Conservation (phyloP, 2,888 invertebrate genomes). For the Portevinia maculata region DNA sequence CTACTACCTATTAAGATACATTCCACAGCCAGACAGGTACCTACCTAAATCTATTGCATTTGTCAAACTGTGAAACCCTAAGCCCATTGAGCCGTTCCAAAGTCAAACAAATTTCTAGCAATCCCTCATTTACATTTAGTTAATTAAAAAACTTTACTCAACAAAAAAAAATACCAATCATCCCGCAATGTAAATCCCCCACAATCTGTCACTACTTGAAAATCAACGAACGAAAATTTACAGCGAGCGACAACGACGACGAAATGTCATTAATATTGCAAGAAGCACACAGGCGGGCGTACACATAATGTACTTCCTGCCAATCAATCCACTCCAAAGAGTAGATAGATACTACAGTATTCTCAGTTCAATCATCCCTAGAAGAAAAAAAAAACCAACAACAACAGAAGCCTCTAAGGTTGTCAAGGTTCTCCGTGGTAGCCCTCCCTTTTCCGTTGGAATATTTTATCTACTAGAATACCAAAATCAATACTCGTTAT, state of each 20-base stretch:
- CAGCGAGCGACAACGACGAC: slow-evolving; percentile 24
- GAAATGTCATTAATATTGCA: slow-evolving; percentile 71
- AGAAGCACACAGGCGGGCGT: slow-evolving; percentile 35
- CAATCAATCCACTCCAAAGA: slow-evolving; percentile 67
- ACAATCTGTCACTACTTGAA: slow-evolving; percentile 54
- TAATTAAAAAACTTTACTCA: slow-evolving; percentile 65
- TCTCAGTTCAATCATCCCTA: slow-evolving; percentile 50
- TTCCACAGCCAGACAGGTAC: neutral
- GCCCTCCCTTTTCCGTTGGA: slow-evolving; percentile 16
- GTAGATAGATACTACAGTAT: slow-evolving; percentile 47
- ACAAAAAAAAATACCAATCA: slow-evolving; percentile 13
- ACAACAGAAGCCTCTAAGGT: slow-evolving; percentile 3
- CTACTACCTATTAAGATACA: too few species aligned
- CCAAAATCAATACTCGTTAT: slow-evolving; percentile 71
- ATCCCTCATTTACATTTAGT: slow-evolving; percentile 47
- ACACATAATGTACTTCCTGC: slow-evolving; percentile 71
- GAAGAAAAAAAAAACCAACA: neutral
- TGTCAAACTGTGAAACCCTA: slow-evolving; percentile 11
- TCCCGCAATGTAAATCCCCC: slow-evolving; percentile 14
- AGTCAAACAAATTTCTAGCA: slow-evolving; percentile 15
- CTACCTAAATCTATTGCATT: slow-evolving; percentile 9
- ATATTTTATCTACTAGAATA: slow-evolving; percentile 42
- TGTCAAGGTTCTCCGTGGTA: neutral
- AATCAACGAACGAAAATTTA: slow-evolving; percentile 9
- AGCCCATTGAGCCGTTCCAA: neutral